Evolutionary conservation across 2,797 vertebrate species (phyloP).

Genomic region (Eutrigla gurnardus): DNA sequence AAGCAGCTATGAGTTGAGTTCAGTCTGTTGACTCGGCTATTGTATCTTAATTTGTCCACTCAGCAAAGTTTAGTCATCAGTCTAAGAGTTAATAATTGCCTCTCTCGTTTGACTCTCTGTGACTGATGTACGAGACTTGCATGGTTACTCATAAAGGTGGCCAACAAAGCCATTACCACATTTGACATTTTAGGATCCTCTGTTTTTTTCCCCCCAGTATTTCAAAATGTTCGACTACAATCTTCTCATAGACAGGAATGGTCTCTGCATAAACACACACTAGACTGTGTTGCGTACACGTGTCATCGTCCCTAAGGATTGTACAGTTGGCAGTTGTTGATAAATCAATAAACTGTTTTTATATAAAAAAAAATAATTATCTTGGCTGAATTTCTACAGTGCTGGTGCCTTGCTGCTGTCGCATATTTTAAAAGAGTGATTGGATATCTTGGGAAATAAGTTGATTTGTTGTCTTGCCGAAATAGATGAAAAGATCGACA

Average conservation of each 20-base stretch:
- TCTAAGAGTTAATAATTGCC: conserved; percentile 63
- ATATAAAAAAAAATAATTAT: conserved; percentile 69
- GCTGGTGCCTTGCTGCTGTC: not conserved
- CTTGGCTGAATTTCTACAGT: conserved; percentile 67
- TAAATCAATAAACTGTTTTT: conserved; percentile 91
- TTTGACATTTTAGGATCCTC: conserved; percentile 61
- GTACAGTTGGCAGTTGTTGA: conserved; percentile 91
- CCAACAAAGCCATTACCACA: conserved; percentile 55
- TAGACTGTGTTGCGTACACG: conserved; percentile 87
- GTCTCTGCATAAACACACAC: conserved; percentile 76
- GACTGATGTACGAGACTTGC: conserved; percentile 66
- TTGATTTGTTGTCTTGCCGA: conserved; percentile 4
- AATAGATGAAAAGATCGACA: conserved; percentile 4
- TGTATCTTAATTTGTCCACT: conserved; percentile 61
- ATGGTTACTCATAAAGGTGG: conserved; percentile 54
- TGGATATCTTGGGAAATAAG: conserved; percentile 3
- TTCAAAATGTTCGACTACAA: conserved; percentile 62
- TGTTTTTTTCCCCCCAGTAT: conserved; percentile 70
- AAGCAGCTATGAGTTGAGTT: conserved; percentile 62
- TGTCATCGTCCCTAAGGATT: conserved; percentile 84
- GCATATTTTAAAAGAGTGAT: conserved; percentile 11
- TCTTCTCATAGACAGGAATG: conserved; percentile 69
- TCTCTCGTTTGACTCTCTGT: conserved; percentile 56
- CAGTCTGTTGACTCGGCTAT: conserved; percentile 54
- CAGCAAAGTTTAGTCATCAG: conserved; percentile 62